Evolutionary conservation across 2,888 invertebrate species (phyloP), one percentile per base, ranked within the genome.

Genomic region (Mesochorus sp.): DNA sequence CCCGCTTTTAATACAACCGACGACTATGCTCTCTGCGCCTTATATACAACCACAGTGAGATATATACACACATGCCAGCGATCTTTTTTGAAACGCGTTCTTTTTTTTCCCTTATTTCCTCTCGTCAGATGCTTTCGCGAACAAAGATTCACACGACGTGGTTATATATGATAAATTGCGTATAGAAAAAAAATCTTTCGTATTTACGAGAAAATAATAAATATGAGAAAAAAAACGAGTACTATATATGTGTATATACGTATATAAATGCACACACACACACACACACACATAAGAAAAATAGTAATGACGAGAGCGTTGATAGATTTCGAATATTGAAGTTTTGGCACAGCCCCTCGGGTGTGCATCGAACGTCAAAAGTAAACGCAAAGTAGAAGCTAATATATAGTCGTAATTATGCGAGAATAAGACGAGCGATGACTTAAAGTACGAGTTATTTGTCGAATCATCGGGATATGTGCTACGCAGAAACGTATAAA

Each of bases 1-100:
- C 71, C 71, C 76, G 61, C 76, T 53, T n/a, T n/a, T 59, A 57
- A 72, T 67, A 44, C 67, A 59, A 67, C 61, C n/a, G n/a, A n/a
- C n/a, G n/a, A 51, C 47, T 39, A 51, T 57, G 49, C 70, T 31
- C 61, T 31, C 8, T 51, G 53, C 77, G 70, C 70, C 70, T 70
- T 70, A 67, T 47, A 10, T 12, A 12, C 37, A 12, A 67, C 39
- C 39, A 51, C 72, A 55, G 28, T n/a, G n/a, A n/a, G n/a, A n/a
- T n/a, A 64, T 70, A 70, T 57, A 64, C 76, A 57, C 64, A 62
- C 68, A 68, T 37, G 24, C 62, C 26, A 57, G 39, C 47, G n/a
- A 37, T n/a, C n/a, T n/a, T n/a, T n/a, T n/a, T n/a, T n/a, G n/a
- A n/a, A n/a, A n/a, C n/a, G n/a, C n/a, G 37, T 74, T 28, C 53